These are phyloP conservation scores for Melangyna quadrimaculata DNA, from an alignment of 2,888 invertebrate genomes.

Conservation along the genomic window DNA sequence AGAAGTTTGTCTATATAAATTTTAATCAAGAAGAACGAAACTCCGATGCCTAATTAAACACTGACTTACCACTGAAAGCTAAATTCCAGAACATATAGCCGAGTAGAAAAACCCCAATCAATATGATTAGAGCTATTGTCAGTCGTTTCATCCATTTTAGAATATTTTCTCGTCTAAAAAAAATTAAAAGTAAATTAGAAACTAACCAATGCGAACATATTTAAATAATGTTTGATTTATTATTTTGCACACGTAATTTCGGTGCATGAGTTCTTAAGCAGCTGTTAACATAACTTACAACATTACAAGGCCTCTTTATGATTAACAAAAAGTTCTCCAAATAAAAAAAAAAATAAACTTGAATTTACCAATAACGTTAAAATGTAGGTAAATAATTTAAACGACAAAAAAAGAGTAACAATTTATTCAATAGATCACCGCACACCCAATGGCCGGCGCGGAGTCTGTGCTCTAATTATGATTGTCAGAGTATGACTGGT, in stretches of 20 bases:
- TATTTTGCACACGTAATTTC: conserved; percentile 30
- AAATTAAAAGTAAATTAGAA: not conserved
- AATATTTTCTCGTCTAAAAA: conserved; percentile 77
- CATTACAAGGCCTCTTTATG: conserved; percentile 35
- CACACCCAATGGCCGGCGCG: not conserved
- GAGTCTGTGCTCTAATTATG: not conserved
- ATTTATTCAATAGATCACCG: not conserved
- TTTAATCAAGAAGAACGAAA: conserved; percentile 44
- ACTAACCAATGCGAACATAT: not conserved
- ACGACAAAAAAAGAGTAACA: not conserved
- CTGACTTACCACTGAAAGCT: conserved; percentile 79
- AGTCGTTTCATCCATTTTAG: conserved; percentile 80
- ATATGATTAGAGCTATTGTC: conserved; percentile 79
- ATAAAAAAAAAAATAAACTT: not conserved
- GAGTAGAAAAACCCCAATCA: conserved; percentile 78
- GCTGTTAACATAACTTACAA: conserved; percentile 44
- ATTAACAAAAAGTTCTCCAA: not conserved
- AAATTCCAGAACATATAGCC: conserved; percentile 79
- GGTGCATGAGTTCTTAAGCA: conserved; percentile 18
- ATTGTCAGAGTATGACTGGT: not conserved
- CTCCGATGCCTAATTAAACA: no score
- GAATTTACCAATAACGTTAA: no score
- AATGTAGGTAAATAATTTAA: no score
- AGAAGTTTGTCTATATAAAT: no score
- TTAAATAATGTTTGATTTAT: not conserved